These are phyloP conservation scores for Champsocephalus esox DNA, from an alignment of 2,797 vertebrate genomes.

Conservation along the genomic window DNA sequence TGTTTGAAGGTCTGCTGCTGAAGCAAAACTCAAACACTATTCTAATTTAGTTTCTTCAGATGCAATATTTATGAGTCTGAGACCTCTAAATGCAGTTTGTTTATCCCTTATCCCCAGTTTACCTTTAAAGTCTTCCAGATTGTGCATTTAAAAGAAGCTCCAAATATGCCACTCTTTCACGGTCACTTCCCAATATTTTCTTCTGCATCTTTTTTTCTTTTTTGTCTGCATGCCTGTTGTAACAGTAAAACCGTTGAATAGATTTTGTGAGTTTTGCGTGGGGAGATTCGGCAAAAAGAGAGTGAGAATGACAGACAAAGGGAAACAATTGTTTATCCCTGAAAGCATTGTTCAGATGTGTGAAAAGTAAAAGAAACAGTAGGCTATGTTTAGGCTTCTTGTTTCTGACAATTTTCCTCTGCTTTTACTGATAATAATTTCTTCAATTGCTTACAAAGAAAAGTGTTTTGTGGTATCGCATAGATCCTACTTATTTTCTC, in stretches of 20 bases:
- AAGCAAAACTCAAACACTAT: constrained; percentile 29
- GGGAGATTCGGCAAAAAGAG: constrained; percentile 1
- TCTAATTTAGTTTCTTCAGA: constrained; percentile 33
- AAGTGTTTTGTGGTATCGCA: not conserved
- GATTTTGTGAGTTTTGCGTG: not conserved
- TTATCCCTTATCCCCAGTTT: constrained; percentile 40
- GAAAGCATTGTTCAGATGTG: constrained; percentile 55
- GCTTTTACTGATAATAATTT: not conserved
- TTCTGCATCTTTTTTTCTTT: not conserved
- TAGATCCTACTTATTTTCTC: not conserved
- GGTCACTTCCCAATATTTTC: constrained; percentile 8
- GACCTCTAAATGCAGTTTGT: constrained; percentile 35
- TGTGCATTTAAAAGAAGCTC: not conserved
- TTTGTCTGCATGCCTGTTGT: not conserved
- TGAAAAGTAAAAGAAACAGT: constrained; percentile 50
- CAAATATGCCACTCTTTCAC: not conserved
- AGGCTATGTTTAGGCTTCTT: constrained; percentile 23
- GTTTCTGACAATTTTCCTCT: not conserved
- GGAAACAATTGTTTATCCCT: constrained; percentile 10
- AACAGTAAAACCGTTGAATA: not conserved
- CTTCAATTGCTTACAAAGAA: not conserved
- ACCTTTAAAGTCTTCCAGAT: constrained; percentile 11
- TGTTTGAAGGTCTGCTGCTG: constrained; percentile 22
- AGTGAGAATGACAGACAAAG: not conserved
- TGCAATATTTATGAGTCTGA: constrained; percentile 58